These are phyloP conservation scores for Hippocampus mohnikei DNA, from an alignment of 2,113 vertebrate species.

Conservation along the genomic window DNA sequence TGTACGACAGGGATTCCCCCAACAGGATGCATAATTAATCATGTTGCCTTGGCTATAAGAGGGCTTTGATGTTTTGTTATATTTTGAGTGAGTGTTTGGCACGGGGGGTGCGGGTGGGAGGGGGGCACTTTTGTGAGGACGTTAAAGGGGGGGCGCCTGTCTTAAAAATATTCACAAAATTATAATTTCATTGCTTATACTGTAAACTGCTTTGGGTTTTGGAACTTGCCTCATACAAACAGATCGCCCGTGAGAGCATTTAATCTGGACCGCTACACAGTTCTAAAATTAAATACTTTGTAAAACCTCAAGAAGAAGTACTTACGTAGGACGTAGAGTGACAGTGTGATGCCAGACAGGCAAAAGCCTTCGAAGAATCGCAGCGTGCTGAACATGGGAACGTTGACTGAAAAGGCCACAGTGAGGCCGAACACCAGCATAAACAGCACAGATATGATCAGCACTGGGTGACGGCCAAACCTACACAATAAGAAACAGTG, in stretches of 20 bases:
- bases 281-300: neutral
- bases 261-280: neutral
- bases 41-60: neutral
- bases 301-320: conserved; percentile 33
- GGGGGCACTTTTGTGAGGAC: neutral
- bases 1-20: neutral
- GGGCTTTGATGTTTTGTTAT: neutral
- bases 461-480: conserved; percentile 88
- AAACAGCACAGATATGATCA: conserved; percentile 87
- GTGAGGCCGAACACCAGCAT: conserved; percentile 91
- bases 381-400: conserved; percentile 98
- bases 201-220: neutral
- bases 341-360: conserved; percentile 90
- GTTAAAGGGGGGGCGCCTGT: neutral
- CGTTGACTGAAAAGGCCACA: conserved; percentile 91
- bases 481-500: conserved; percentile 54
- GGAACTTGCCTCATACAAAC: neutral
- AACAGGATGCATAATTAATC: neutral
- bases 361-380: conserved; percentile 98
- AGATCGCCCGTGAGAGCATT: neutral
- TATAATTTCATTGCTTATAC: too few species aligned
- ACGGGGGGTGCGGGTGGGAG: neutral
- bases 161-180: too few species aligned
- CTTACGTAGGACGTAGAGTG: conserved; percentile 90
- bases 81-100: neutral